Evolutionary conservation across 2,888 invertebrate species (phyloP).

Genomic region (Notodonta dromedarius): DNA sequence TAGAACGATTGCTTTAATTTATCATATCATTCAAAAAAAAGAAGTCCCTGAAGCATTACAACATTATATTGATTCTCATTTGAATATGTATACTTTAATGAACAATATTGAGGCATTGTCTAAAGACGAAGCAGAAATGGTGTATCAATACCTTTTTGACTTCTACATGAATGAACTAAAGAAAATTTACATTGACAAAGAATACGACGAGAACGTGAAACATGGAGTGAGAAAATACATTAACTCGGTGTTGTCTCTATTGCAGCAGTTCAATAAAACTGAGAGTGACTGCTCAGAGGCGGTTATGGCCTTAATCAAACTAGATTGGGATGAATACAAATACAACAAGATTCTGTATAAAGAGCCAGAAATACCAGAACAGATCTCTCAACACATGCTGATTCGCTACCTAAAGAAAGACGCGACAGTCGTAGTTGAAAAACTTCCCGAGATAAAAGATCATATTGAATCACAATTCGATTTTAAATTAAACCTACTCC

Average conservation of each 20-base stretch:
- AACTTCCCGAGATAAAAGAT: slow-evolving; percentile 18
- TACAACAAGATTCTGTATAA: slow-evolving; percentile 12
- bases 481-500: slow-evolving; percentile 38
- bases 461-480: slow-evolving; percentile 9
- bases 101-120: slow-evolving; percentile 6
- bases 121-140: slow-evolving; percentile 22
- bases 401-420: slow-evolving; percentile 23
- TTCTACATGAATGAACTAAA: slow-evolving; percentile 42
- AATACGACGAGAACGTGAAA: slow-evolving; percentile 33
- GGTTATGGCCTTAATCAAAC: slow-evolving; percentile 43
- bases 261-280: slow-evolving; percentile 41
- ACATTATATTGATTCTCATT: background rate
- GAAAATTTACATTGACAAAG: slow-evolving; percentile 25
- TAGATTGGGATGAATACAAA: slow-evolving; percentile 34
- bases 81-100: slow-evolving; percentile 21
- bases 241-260: slow-evolving; percentile 33
- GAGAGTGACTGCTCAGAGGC: slow-evolving; percentile 50
- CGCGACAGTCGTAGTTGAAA: slow-evolving; percentile 16
- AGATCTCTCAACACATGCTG: slow-evolving; percentile 9
- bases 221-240: slow-evolving; percentile 29
- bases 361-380: too few species aligned
- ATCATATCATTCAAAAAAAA: slow-evolving; percentile 50
- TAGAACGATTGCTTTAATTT: slow-evolving; percentile 44
- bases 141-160: slow-evolving; percentile 33
- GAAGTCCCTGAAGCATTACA: slow-evolving; percentile 36